Conservation (phyloP, 2,797 vertebrate genomes). For the Mionectes olivaceus region DNA sequence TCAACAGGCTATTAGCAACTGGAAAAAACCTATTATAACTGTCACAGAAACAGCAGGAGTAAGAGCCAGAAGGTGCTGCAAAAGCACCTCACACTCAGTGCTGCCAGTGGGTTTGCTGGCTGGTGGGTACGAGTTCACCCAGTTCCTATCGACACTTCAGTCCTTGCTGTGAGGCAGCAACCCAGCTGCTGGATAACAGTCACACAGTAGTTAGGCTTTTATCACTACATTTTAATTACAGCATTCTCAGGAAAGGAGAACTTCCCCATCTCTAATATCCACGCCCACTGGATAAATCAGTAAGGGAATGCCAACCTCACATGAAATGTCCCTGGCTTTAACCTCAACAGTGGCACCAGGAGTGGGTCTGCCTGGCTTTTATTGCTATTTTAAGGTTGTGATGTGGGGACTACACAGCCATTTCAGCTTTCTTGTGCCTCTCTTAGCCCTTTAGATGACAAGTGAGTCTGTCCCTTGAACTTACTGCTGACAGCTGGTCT, state of each 20-base stretch:
- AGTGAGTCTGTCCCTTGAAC: background rate
- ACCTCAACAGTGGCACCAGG: background rate
- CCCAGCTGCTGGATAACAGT: background rate
- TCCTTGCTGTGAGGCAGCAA: background rate
- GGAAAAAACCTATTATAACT: background rate
- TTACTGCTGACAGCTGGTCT: background rate
- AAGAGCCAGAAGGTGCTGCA: background rate
- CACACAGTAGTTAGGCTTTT: background rate
- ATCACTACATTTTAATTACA: background rate
- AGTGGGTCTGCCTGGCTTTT: background rate
- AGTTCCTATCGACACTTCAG: background rate
- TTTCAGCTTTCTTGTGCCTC: background rate
- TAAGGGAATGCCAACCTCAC: background rate
- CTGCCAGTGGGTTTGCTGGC: background rate
- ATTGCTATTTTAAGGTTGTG: background rate
- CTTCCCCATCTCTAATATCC: background rate
- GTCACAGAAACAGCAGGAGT: background rate
- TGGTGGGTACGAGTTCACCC: rapidly evolving
- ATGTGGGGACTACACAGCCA: background rate
- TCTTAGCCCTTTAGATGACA: background rate
- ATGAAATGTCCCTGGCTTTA: background rate
- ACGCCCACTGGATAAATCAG: background rate
- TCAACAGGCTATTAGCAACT: background rate
- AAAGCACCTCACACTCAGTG: rapidly evolving
- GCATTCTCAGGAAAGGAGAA: background rate